Conservation (phyloP, 2,797 vertebrate species). For the Pempheris klunzingeri region DNA sequence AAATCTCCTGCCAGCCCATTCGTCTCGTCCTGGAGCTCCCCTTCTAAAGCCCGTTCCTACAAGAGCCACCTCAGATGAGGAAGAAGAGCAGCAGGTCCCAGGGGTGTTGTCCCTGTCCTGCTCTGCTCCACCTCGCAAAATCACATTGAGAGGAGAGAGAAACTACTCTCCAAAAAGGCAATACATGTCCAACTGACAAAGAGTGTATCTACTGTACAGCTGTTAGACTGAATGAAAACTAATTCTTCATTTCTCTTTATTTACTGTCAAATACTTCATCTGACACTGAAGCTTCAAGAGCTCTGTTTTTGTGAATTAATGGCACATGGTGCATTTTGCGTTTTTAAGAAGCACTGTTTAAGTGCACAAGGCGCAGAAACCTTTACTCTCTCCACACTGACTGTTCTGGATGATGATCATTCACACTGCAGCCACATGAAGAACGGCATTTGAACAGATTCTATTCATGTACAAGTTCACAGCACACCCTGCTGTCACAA, state of each 20-base stretch:
- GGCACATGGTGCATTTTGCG: background rate
- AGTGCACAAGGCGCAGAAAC: background rate
- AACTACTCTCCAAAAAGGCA: slow-evolving; percentile 42
- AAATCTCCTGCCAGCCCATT: slow-evolving; percentile 49
- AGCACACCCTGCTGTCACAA: background rate
- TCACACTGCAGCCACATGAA: slow-evolving; percentile 16
- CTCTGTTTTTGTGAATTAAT: slow-evolving; percentile 8
- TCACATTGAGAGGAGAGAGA: slow-evolving; percentile 60
- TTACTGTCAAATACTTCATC: background rate
- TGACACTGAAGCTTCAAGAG: background rate
- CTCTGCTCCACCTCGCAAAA: slow-evolving; percentile 83
- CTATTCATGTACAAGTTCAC: background rate
- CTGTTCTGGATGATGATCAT: background rate
- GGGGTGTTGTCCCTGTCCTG: slow-evolving; percentile 51
- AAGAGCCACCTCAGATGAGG: slow-evolving; percentile 74
- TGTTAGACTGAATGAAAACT: background rate
- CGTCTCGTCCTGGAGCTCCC: slow-evolving; percentile 47
- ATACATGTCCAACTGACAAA: slow-evolving; percentile 62
- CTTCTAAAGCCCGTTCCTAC: slow-evolving; percentile 56
- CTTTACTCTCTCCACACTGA: background rate
- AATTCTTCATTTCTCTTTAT: background rate
- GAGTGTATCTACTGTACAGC: background rate
- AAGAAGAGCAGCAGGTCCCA: slow-evolving; percentile 81
- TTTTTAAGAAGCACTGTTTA: slow-evolving; percentile 4
- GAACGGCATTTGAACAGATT: slow-evolving; percentile 10